Conservation (phyloP, 2,888 invertebrate species). For the Orthosia cruda region DNA sequence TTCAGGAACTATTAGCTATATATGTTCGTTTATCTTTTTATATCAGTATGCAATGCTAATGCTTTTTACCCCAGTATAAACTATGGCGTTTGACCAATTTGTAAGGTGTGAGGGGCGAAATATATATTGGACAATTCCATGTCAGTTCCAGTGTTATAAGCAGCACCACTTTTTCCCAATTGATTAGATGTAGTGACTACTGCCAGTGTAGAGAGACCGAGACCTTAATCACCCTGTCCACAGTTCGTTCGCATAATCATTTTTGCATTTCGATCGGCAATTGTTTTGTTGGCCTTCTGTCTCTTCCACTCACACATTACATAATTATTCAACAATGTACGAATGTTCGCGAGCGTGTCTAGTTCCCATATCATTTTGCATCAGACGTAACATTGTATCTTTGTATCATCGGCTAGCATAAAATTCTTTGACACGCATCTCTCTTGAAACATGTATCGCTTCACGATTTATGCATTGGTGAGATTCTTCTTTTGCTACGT, state of each 20-base stretch:
- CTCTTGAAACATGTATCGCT: conserved; percentile 15
- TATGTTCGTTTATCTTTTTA: not conserved
- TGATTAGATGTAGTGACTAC: not conserved
- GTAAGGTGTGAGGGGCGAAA: not conserved
- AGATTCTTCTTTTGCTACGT: conserved; percentile 25
- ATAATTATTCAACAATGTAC: conserved; percentile 46
- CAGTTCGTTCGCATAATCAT: not conserved
- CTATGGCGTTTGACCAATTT: not conserved
- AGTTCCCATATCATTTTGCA: conserved; percentile 64
- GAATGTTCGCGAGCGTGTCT: conserved; percentile 53
- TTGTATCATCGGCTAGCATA: conserved; percentile 49
- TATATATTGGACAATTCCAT: not conserved
- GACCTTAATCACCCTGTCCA: not conserved
- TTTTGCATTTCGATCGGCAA: conserved; percentile 9
- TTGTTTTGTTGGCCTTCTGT: conserved; percentile 43
- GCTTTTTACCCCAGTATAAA: conserved; percentile 2
- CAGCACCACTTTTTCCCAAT: not conserved
- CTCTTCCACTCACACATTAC: conserved; percentile 1
- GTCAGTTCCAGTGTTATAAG: not conserved
- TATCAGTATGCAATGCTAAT: not conserved
- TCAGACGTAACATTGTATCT: conserved; percentile 54
- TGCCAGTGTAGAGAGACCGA: not conserved
- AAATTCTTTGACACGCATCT: conserved; percentile 50
- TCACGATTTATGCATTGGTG: conserved; percentile 19
- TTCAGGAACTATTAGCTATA: not conserved